Evolutionary conservation across 2,113 vertebrate species (phyloP).

Genomic region (Pongo abelii): DNA sequence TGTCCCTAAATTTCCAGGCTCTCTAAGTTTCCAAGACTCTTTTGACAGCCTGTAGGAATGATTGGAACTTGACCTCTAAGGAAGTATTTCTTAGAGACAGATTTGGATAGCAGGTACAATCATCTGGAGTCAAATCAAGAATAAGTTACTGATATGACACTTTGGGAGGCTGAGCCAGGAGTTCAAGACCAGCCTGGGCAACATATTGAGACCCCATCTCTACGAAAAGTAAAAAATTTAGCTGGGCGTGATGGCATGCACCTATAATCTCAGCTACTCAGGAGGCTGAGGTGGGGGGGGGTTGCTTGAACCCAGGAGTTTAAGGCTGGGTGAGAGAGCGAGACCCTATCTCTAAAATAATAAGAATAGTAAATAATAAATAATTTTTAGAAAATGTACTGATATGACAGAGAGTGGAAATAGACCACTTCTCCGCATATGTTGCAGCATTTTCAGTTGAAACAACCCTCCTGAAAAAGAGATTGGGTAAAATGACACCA

Average conservation of each 20-base stretch:
- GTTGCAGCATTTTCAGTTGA: not conserved
- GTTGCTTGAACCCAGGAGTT: not conserved
- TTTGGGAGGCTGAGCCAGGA: not conserved
- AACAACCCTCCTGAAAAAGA: not conserved
- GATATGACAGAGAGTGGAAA: not conserved
- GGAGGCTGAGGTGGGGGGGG: not conserved
- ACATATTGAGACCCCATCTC: not conserved
- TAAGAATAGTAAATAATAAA: not conserved
- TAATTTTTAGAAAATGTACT: not conserved
- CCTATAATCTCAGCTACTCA: not conserved
- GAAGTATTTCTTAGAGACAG: not conserved
- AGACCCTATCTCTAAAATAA: not conserved
- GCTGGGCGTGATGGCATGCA: not conserved
- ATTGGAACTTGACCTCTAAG: not conserved
- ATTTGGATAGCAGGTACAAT: not conserved
- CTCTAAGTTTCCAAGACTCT: not conserved
- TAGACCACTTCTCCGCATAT: not conserved
- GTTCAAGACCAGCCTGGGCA: not conserved
- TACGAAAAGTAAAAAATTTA: not conserved
- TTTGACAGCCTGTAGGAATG: not conserved
- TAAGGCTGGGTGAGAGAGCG: not conserved
- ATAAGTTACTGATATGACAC: not conserved
- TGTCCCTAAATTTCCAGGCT: not conserved
- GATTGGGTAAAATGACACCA: not conserved
- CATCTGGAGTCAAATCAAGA: not conserved